Conservation (phyloP, 2,888 invertebrate species). For the Dicranocentrus wangi region DNA sequence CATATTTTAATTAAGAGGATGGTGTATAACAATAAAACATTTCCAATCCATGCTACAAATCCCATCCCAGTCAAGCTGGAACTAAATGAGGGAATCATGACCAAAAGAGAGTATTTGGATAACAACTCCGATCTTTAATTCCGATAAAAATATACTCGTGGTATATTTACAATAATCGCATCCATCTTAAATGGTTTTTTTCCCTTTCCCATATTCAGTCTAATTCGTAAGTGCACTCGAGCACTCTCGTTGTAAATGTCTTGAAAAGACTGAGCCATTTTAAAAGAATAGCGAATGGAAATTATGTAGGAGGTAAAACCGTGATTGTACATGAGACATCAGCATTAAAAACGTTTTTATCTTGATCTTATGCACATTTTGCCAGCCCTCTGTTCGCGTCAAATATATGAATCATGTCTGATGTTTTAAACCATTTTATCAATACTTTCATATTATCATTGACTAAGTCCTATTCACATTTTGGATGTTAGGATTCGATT, state of each 20-base stretch:
- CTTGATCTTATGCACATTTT: slow-evolving; percentile 13
- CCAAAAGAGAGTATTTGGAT: too few relatives aligned
- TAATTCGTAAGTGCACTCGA: neutral
- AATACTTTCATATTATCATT: neutral
- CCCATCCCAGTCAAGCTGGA: too few relatives aligned
- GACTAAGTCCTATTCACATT: too few relatives aligned
- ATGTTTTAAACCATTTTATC: neutral
- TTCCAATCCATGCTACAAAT: too few relatives aligned
- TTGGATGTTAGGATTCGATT: too few relatives aligned
- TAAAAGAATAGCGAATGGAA: slow-evolving; percentile 36
- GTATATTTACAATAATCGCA: too few relatives aligned
- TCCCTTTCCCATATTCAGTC: neutral
- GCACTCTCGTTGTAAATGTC: slow-evolving; percentile 1
- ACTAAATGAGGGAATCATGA: too few relatives aligned
- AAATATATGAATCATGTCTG: neutral
- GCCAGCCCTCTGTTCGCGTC: neutral
- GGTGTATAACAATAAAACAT: too few relatives aligned
- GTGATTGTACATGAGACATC: slow-evolving; percentile 46
- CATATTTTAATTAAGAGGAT: too few relatives aligned
- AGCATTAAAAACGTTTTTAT: slow-evolving; percentile 42
- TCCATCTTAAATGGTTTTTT: neutral
- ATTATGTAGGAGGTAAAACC: slow-evolving; percentile 39
- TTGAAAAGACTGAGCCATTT: neutral
- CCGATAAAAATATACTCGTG: too few relatives aligned
- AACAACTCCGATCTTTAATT: too few relatives aligned